Conservation (phyloP, 1,140 invertebrate genomes). For the Pemphigus obesinymphae region DNA sequence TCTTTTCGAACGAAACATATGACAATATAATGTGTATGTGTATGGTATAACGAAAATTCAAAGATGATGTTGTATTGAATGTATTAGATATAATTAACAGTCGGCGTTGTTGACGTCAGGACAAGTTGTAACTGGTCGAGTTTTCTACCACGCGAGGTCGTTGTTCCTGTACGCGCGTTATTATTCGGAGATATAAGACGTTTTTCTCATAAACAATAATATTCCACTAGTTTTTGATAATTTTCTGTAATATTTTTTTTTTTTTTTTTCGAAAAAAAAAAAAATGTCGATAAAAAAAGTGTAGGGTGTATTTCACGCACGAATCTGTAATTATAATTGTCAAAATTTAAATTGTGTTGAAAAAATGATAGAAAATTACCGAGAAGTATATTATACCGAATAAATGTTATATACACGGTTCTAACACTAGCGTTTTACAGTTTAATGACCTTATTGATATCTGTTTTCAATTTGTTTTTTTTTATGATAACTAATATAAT, state of each 20-base stretch:
- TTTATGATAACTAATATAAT: slow-evolving; percentile 8
- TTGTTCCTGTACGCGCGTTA: neutral
- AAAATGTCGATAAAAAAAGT: neutral
- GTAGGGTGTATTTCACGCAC: no score
- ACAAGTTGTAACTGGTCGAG: neutral
- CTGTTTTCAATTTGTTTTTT: slow-evolving; percentile 34
- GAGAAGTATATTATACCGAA: slow-evolving; percentile 8
- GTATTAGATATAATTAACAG: neutral
- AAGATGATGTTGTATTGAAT: no score
- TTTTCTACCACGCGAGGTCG: neutral
- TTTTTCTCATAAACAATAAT: neutral
- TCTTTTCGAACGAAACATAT: no score
- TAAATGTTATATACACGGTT: slow-evolving; percentile 10
- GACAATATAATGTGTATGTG: no score
- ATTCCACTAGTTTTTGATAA: neutral
- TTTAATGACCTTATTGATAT: slow-evolving; percentile 39
- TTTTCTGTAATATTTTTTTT: neutral
- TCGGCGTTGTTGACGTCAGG: neutral
- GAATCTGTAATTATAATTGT: neutral
- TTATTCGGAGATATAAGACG: neutral
- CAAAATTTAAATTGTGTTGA: neutral
- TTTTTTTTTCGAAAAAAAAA: neutral
- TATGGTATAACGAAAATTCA: no score
- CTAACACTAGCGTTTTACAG: slow-evolving; percentile 31
- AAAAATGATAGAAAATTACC: neutral